These are phyloP conservation scores for Drosophila watanabei DNA, from an alignment of 1,140 invertebrate species.

Conservation along the genomic window DNA sequence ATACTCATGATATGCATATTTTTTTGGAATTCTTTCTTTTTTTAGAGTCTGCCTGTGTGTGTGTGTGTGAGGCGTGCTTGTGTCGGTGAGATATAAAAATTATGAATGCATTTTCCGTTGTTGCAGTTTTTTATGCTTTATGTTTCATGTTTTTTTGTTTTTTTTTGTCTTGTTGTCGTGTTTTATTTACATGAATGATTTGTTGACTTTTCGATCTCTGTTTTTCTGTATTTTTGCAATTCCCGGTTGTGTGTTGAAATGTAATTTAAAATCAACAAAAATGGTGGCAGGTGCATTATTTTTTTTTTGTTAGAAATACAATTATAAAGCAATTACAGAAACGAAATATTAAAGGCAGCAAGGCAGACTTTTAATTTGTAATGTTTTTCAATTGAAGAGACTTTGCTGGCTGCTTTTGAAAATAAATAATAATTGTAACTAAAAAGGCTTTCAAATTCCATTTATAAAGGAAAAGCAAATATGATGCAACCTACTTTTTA, in stretches of 20 bases:
- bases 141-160: slow-evolving; percentile 7
- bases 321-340: slow-evolving; percentile 39
- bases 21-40: slow-evolving; percentile 19
- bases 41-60: slow-evolving; percentile 9
- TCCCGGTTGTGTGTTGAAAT: slow-evolving; percentile 33
- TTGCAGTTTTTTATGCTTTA: slow-evolving; percentile 22
- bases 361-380: neutral
- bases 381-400: neutral
- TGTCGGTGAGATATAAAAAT: slow-evolving; percentile 43
- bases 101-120: slow-evolving; percentile 39
- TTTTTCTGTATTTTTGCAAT: slow-evolving; percentile 23
- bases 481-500: slow-evolving; percentile 10
- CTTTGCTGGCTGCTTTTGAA: neutral
- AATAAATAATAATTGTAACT: neutral
- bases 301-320: slow-evolving; percentile 2
- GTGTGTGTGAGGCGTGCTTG: slow-evolving; percentile 16
- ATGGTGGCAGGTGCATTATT: slow-evolving; percentile 22
- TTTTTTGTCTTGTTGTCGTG: slow-evolving; percentile 40
- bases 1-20: slow-evolving; percentile 53
- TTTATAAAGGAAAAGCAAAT: neutral
- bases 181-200: slow-evolving; percentile 73
- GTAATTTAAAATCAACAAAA: slow-evolving; percentile 57
- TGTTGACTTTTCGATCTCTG: slow-evolving; percentile 62
- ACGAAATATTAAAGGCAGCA: neutral
- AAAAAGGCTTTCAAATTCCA: neutral